A percentile compares a stretch with the other conserved stretches of the same genome.
Conservation (phyloP, 23 tunicate genomes). For the Aplidium turbinatum region DNA sequence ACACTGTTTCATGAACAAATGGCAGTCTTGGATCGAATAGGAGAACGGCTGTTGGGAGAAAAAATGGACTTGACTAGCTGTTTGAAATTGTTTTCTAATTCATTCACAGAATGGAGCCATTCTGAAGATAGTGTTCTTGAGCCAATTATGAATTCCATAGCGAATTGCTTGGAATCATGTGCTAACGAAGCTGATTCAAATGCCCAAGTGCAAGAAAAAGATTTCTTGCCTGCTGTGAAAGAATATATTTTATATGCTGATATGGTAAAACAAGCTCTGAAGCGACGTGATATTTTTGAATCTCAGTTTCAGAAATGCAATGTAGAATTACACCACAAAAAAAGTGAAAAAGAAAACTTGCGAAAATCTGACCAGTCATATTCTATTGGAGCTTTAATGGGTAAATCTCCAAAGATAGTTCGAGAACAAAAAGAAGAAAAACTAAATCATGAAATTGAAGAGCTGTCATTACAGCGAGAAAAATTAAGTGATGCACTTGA, state of each 20-base stretch:
- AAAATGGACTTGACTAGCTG: slow-evolving; percentile 60
- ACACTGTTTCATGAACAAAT: slow-evolving; percentile 71
- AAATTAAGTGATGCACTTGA: slow-evolving; percentile 46
- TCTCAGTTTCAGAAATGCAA: slow-evolving; percentile 33
- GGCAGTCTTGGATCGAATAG: slow-evolving; percentile 69
- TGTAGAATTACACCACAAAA: slow-evolving; percentile 58
- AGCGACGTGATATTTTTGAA: slow-evolving; percentile 61
- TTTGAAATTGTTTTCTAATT: slow-evolving; percentile 49
- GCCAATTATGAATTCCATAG: slow-evolving; percentile 54
- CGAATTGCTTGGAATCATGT: slow-evolving; percentile 60
- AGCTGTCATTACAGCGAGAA: slow-evolving; percentile 63
- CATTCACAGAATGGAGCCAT: slow-evolving; percentile 66
- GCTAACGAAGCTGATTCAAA: slow-evolving; percentile 57
- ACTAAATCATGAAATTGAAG: slow-evolving; percentile 58
- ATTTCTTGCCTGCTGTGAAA: slow-evolving; percentile 71
- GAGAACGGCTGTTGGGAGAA: slow-evolving; percentile 62
- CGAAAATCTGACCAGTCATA: slow-evolving; percentile 80
- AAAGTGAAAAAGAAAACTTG: slow-evolving; percentile 63
- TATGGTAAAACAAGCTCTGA: slow-evolving; percentile 63
- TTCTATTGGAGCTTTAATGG: slow-evolving; percentile 83
- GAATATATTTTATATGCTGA: slow-evolving; percentile 82
- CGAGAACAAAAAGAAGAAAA: slow-evolving; percentile 72
- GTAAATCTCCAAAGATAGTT: slow-evolving; percentile 66
- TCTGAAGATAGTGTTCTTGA: slow-evolving; percentile 59
- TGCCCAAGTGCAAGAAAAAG: slow-evolving; percentile 33